A percentile compares a stretch with the other conserved stretches of the same genome.
Evolutionary conservation across 2,888 invertebrate genomes (phyloP).

Genomic region (Amblyteles armatorius): DNA sequence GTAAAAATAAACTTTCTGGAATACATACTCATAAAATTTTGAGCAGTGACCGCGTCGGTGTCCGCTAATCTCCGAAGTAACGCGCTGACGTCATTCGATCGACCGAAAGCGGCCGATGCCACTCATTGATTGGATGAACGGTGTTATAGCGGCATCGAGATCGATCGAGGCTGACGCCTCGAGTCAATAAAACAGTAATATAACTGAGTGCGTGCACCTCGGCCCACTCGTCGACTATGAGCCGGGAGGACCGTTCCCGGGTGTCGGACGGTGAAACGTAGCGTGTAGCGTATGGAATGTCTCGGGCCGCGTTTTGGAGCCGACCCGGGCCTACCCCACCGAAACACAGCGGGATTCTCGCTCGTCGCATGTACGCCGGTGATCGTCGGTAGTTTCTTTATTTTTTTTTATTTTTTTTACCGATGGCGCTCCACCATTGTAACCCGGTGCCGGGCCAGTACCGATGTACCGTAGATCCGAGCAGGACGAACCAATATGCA

Average conservation of each 20-base stretch:
- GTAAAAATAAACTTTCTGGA: background rate
- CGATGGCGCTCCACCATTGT: conserved; percentile 36
- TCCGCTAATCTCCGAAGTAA: conserved; percentile 5
- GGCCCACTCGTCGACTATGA: conserved; percentile 21
- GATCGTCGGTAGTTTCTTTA: conserved; percentile 26
- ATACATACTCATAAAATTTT: background rate
- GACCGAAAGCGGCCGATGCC: background rate
- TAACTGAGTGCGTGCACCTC: conserved; percentile 25
- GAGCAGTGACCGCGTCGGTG: background rate
- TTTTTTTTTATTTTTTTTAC: conserved; percentile 18
- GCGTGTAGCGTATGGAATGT: conserved; percentile 20
- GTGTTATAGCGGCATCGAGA: background rate
- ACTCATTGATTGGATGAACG: conserved; percentile 22
- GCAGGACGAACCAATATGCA: conserved; percentile 8
- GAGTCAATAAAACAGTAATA: conserved; percentile 12
- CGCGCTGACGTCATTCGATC: conserved; percentile 16
- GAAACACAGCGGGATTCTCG: conserved; percentile 68
- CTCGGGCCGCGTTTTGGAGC: conserved; percentile 67
- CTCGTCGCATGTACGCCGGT: conserved; percentile 45
- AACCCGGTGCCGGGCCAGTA: conserved; percentile 42
- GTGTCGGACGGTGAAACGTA: background rate
- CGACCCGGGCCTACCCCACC: conserved; percentile 78
- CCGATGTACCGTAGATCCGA: background rate
- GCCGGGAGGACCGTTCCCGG: background rate
- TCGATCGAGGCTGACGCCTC: background rate